Conservation (phyloP, 2,113 vertebrate genomes). For the Hemicordylus capensis region DNA sequence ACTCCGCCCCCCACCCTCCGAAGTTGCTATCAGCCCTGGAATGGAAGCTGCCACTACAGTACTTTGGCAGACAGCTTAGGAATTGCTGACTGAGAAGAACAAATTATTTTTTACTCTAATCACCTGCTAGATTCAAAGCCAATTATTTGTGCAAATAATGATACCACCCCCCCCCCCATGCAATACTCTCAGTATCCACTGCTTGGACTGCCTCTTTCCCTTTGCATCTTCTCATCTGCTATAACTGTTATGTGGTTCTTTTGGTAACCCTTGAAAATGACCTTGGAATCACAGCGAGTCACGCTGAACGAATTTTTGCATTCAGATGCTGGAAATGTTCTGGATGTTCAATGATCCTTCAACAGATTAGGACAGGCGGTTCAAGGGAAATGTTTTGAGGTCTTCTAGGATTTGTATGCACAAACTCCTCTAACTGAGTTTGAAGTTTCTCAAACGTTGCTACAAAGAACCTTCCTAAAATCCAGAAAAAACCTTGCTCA, state of each 20-base stretch:
- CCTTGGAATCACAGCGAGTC: not conserved
- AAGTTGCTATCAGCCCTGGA: too few species aligned
- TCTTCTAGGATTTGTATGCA: not conserved
- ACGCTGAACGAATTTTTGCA: not conserved
- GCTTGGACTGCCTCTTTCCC: not conserved
- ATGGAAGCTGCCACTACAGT: too few species aligned
- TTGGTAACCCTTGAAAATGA: not conserved
- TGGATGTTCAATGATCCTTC: not conserved
- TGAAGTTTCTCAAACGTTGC: not conserved
- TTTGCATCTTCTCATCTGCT: not conserved
- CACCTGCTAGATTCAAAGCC: too few species aligned
- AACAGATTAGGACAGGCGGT: not conserved
- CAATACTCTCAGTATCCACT: not conserved
- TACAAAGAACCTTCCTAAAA: not conserved
- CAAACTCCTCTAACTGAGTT: not conserved
- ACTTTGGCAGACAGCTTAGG: too few species aligned
- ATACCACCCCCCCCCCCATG: not conserved
- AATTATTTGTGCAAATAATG: too few species aligned
- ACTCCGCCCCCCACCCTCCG: too few species aligned
- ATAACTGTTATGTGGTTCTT: not conserved
- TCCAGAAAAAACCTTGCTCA: not conserved
- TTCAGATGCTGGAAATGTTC: not conserved
- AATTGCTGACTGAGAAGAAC: too few species aligned
- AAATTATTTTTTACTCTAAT: too few species aligned
- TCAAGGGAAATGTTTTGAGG: not conserved